A percentile compares a stretch with the other conserved stretches of the same genome.
Conservation (phyloP, 1,140 invertebrate genomes). For the Lepidurus apus region DNA sequence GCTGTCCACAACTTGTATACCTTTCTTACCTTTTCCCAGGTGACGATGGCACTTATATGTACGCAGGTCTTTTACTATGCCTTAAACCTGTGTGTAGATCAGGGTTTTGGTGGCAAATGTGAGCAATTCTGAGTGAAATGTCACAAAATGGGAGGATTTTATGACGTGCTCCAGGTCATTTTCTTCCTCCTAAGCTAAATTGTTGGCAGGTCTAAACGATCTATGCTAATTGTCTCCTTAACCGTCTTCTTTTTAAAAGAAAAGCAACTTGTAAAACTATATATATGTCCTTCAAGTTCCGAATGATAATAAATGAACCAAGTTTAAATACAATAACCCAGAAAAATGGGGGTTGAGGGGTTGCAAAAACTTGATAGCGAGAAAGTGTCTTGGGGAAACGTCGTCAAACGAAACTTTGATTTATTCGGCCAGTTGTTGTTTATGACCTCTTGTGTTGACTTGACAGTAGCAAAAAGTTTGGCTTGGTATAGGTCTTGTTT, state of each 20-base stretch:
- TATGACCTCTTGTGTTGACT: background rate
- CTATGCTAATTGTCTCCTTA: background rate
- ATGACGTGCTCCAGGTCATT: background rate
- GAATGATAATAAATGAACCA: background rate
- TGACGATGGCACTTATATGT: constrained; percentile 1
- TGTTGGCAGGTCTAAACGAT: background rate
- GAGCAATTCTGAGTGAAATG: too few relatives aligned
- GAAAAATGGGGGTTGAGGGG: background rate
- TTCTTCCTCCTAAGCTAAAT: background rate
- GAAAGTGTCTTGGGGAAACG: background rate
- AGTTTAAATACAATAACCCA: background rate
- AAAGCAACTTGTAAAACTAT: background rate
- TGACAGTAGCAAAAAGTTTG: constrained; percentile 19
- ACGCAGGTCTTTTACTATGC: too few relatives aligned
- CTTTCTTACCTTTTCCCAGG: background rate
- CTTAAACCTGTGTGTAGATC: too few relatives aligned
- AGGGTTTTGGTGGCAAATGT: too few relatives aligned
- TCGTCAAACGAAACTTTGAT: constrained; percentile 4
- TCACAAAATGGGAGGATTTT: background rate
- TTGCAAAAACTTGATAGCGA: constrained; percentile 10
- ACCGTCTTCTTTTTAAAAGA: background rate
- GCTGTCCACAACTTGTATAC: background rate
- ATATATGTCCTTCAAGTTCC: background rate
- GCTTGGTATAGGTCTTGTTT: constrained; percentile 4
- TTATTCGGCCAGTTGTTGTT: constrained; percentile 4